Base-by-base conservation (phyloP, 2,797 vertebrate genomes). In the Odontamblyopus rebecca region DNA sequence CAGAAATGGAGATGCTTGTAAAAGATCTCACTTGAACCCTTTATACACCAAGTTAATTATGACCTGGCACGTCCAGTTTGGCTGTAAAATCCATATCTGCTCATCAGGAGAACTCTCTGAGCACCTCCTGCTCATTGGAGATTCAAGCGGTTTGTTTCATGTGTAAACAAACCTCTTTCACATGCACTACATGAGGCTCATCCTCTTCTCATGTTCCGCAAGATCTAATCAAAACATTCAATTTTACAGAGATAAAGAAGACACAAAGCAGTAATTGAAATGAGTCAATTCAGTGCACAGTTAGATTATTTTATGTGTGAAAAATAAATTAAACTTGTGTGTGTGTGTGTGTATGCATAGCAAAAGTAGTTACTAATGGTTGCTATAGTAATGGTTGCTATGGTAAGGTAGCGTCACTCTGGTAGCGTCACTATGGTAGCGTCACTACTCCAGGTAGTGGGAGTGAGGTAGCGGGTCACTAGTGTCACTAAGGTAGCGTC, bases 71-170 rank as follows among this genome's bases (percentile, higher is more conserved):
- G 48, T 65, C 78, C 51, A 65, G 8, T 75, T 74, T 77, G 74
- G 71, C 61, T 74, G 69, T 74, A 41, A 66, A 76, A 69, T 7
- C 54, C 30, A 72, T 78, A 76, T 80, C 41, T 72, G 70, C 80
- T 82, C 65, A 77, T 78, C 70, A 81, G 48, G 56, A 73, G 30
- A 76, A 60, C 69, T 81, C 63, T 77, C 77, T 67, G 80, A 76
- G 72, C 75, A 76, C 76, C 78, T 74, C 77, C 66, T 48, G 48
- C 67, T 80, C 69, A 79, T 84, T 70, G 84, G 57, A 64, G 71
- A 75, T 70, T 74, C 83, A 70, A 61, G 61, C 56, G 69, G 32
- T 67, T 80, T 44, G n/a, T 60, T 35, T 35, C 35, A 35, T 68
- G 53, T 67, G 26, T 63, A 80, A 80, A 75, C 64, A 82, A 81